Conservation (phyloP, 2,113 vertebrate species). For the Sisor rabdophorus region DNA sequence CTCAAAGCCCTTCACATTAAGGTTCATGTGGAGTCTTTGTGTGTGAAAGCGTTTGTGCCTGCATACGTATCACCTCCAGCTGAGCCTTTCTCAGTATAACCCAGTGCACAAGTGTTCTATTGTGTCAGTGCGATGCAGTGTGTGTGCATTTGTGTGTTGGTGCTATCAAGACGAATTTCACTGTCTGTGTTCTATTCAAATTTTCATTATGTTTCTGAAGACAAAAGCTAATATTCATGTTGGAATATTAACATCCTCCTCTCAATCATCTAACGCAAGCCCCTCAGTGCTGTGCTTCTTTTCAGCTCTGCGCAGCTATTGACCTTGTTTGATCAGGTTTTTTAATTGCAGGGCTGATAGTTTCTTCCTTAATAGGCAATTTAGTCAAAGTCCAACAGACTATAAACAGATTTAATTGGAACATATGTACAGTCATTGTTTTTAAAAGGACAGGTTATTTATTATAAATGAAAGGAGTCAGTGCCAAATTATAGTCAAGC, state of each 20-base stretch:
- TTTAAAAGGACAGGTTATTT: not conserved
- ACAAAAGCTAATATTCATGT: not conserved
- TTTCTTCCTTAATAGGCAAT: not conserved
- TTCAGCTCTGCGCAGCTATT: not conserved
- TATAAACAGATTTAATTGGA: not conserved
- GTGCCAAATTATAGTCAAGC: not conserved
- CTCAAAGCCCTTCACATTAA: constrained; percentile 23
- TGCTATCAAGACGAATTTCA: not conserved
- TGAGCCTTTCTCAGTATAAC: constrained; percentile 15
- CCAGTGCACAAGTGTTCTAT: constrained; percentile 12
- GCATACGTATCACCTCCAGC: constrained; percentile 13
- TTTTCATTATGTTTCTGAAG: not conserved
- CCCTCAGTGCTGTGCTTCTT: no score
- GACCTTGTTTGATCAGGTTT: not conserved
- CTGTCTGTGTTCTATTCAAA: not conserved
- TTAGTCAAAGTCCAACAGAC: not conserved
- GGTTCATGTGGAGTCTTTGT: constrained; percentile 37
- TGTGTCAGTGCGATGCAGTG: not conserved
- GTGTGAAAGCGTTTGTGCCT: constrained; percentile 19
- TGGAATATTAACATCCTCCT: not conserved
- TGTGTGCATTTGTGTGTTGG: not conserved
- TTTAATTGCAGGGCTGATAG: not conserved
- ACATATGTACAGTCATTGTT: not conserved
- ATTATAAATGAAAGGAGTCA: not conserved
- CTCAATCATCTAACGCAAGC: not conserved